phyloP scores from a whole-genome alignment of 2,888 invertebrate species.

The Halictus ligatus region DNA sequence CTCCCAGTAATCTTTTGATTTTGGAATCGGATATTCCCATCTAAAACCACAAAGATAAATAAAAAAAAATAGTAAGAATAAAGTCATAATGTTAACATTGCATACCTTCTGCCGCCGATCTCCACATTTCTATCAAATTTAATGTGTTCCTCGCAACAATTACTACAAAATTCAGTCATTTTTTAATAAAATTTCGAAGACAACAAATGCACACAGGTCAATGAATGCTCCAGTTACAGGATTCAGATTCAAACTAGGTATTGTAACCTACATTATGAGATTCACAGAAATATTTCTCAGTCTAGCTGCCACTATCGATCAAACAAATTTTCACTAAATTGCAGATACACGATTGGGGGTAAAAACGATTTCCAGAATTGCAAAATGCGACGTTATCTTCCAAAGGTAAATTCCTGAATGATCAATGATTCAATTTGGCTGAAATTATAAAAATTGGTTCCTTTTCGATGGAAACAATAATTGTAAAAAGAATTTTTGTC shows the following conservation, averaged over 20 bases:
- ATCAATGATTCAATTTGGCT: background rate
- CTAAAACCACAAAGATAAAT: constrained; percentile 53
- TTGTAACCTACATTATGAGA: constrained; percentile 27
- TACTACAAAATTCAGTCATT: constrained; percentile 31
- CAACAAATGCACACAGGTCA: background rate
- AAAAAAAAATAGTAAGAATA: background rate
- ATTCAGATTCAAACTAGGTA: constrained; percentile 6
- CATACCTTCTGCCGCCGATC: constrained; percentile 41
- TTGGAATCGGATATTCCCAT: constrained; percentile 74
- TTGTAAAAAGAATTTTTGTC: background rate
- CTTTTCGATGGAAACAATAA: background rate
- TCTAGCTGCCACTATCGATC: constrained; percentile 59
- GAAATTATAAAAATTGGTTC: background rate
- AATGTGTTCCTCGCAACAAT: background rate
- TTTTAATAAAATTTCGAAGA: background rate
- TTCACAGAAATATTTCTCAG: constrained; percentile 1
- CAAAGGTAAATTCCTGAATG: background rate
- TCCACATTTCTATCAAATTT: background rate
- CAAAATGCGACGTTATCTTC: background rate
- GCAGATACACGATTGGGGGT: constrained; percentile 1
- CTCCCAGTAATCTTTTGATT: constrained; percentile 75
- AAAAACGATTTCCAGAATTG: background rate
- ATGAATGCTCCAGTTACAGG: background rate
- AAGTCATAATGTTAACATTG: background rate
- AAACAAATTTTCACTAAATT: constrained; percentile 50